Conservation (phyloP, 2,113 vertebrate genomes). For the Nanorana parkeri region DNA sequence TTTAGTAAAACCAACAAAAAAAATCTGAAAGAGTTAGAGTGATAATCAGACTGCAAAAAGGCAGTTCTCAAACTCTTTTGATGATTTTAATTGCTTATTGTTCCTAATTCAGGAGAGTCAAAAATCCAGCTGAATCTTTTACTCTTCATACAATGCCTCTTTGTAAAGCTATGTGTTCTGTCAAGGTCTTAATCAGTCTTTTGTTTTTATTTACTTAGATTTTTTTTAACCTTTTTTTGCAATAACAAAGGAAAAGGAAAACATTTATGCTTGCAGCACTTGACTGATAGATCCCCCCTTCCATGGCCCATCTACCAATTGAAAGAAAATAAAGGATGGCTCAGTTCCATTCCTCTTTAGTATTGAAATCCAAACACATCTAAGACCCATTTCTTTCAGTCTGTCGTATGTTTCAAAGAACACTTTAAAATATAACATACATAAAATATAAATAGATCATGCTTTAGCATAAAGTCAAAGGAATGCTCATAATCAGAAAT, state of each 20-base stretch:
- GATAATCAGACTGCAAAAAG: constrained; percentile 30
- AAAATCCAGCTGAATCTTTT: constrained; percentile 55
- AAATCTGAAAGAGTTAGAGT: constrained; percentile 22
- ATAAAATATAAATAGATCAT: no score
- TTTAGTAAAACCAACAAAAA: background rate
- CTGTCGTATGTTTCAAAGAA: background rate
- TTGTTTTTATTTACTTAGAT: constrained; percentile 36
- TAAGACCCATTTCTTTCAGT: background rate
- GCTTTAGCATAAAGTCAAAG: no score
- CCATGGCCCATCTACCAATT: background rate
- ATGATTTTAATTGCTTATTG: constrained; percentile 40
- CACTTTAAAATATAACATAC: background rate
- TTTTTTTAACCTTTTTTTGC: constrained; percentile 25
- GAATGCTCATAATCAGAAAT: no score
- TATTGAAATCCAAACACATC: background rate
- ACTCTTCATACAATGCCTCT: constrained; percentile 37
- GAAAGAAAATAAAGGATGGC: constrained; percentile 5
- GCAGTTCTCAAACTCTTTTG: constrained; percentile 47
- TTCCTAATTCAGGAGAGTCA: constrained; percentile 40
- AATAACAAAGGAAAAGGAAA: constrained; percentile 10
- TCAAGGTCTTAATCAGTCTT: constrained; percentile 52
- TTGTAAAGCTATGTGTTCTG: constrained; percentile 32
- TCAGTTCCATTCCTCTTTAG: background rate
- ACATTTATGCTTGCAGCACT: constrained; percentile 10
- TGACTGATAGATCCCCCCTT: background rate